Evolutionary conservation across 1,140 invertebrate genomes (phyloP), one percentile per base, ranked within the genome.

Genomic region (Propsilocerus akamusi): DNA sequence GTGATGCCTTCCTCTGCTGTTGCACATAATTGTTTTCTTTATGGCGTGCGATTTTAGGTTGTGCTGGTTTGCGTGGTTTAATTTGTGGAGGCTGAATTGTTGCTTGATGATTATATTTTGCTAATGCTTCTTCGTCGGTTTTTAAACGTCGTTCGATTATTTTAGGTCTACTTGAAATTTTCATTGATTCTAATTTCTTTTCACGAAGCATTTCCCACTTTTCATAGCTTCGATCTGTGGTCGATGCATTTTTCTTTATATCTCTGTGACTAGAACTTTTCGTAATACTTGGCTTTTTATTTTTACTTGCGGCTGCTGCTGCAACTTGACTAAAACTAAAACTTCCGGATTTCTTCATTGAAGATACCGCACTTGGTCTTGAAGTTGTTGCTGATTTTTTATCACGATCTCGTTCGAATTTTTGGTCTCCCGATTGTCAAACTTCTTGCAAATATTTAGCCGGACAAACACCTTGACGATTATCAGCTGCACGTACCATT

Each of bases 401-500:
- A 49, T 57, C 56, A 47, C 59, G 59, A 50, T 61, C 56, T 48
- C 54, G 51, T 30, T 55, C 51, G 37, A 57, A 58, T 53, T 57
- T 55, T 68, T 70, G 48, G 51, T 72, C 63, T 60, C 67, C 65
- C 58, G 70, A 68, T 56, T 76, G 80, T 84, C 81, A 84, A 80
- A 85, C 81, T 66, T 84, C 85, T 70, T 86, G 83, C 51, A 88
- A 71, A 56, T 84, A 87, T 64, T 86, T 87, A 2, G 86, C 63
- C 5, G 84, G 83, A 64, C 84, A 93, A 58, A 86, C 68, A 56
- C 85, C 79, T 72, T 85, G 75, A 64, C 86, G 77, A 73, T 90
- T 78, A 68, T 89, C 75, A 49, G 88, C 81, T 51, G 85, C 86
- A n/a, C 89, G 75, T 37, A 96, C 88, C 77, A 88, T 87, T 41